Evolutionary conservation across 2,113 vertebrate species (phyloP).

Genomic region (Bubo bubo): DNA sequence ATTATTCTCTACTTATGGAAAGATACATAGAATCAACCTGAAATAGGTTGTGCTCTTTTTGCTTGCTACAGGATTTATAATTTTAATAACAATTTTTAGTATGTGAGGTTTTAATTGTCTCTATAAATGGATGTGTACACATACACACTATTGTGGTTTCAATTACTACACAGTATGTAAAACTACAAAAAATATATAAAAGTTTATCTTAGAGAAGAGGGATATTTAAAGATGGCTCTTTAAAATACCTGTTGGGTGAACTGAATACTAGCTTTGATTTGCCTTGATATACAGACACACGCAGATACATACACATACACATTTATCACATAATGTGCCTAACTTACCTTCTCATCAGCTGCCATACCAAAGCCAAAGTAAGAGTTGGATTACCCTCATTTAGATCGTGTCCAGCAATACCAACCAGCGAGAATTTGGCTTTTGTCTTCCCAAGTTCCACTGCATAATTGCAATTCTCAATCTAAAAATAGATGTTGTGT

Average conservation of each 20-base stretch:
- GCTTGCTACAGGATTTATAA: not conserved
- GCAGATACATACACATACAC: rapidly evolving
- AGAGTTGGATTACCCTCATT: constrained; percentile 89
- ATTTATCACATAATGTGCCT: not conserved
- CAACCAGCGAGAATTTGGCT: constrained; percentile 94
- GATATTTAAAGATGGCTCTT: not conserved
- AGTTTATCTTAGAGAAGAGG: not conserved
- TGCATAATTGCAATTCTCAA: constrained; percentile 98
- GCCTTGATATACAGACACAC: not conserved
- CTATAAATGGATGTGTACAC: not conserved
- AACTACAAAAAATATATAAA: not conserved
- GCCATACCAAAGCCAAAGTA: constrained; percentile 93
- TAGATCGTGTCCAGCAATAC: constrained; percentile 91
- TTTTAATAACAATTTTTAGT: not conserved
- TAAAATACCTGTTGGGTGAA: not conserved
- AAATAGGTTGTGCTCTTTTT: not conserved
- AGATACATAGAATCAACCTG: not conserved
- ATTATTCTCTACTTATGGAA: not conserved
- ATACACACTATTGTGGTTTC: not conserved
- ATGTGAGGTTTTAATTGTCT: not conserved
- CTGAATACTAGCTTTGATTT: not conserved
- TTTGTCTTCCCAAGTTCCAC: constrained; percentile 86
- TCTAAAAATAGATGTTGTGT: constrained; percentile 70
- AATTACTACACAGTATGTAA: not conserved
- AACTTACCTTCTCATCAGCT: constrained; percentile 93